Evolutionary conservation across 2,888 invertebrate species (phyloP), one percentile per base, ranked within the genome.

Genomic region (Cryptocephalus moraei): DNA sequence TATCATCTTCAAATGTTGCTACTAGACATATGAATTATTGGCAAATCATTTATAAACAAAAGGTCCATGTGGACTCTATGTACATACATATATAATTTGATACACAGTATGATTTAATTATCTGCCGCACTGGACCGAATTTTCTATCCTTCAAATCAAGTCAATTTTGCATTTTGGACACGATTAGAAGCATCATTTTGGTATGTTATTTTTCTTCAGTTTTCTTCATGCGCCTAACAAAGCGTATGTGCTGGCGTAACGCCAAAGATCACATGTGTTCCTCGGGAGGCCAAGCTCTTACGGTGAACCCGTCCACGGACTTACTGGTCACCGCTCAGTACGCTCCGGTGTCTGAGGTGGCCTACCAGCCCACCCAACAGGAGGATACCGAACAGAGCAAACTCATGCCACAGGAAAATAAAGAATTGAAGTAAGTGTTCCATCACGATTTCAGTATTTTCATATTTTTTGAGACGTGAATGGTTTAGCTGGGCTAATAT

Each of bases 241-340:
- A 67, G 49, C 55, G 68, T 41, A 61, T 64, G 49, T 71, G 71
- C 52, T 70, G 68, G 63, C 62, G 67, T 33, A 62, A 60, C 32
- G 62, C 61, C 1, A 70, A 70, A 59, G 67, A 75, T 51, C 66
- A 68, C 41, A 70, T 76, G 51, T 76, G 76, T 49, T 74, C 76
- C 58, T 75, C 77, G 52, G 73, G 75, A 14, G 72, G 71, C 9
- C 69, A 75, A 38, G 73, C 81, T 33, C 74, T 81, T 39, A 82
- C 82, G 1, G 75, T 84, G 46, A 84, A 84, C 71, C 86, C 86
- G 43, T 84, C 84, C 41, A 86, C 84, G 33, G 86, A 86, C 73
- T 78, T 84, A 33, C 72, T 86, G 56, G 84, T 86, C 43, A 79
- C 82, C 0, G 84, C 84, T 33, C 85, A 85, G 70, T 85, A 86